Evolutionary conservation across 1,140 invertebrate genomes (phyloP).

Genomic region (Planococcus citri): DNA sequence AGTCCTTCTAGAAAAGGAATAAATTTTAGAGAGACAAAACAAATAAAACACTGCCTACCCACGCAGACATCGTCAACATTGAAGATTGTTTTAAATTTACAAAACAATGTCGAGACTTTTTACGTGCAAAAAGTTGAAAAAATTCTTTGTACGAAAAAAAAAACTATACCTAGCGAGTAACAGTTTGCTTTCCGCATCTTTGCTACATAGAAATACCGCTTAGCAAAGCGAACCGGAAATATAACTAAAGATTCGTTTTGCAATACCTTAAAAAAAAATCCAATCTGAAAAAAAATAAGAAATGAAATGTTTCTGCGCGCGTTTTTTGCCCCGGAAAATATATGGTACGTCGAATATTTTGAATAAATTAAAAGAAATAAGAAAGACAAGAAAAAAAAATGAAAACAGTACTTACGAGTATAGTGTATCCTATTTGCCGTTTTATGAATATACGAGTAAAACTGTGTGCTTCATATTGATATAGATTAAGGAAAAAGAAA

Average conservation of each 20-base stretch:
- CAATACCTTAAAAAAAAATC: neutral
- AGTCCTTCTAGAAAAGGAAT: neutral
- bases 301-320: neutral
- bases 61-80: neutral
- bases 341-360: neutral
- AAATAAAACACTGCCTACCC: neutral
- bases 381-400: neutral
- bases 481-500: slow-evolving; percentile 3
- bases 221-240: neutral
- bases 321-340: neutral
- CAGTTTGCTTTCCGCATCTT: neutral
- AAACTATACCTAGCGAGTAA: no score
- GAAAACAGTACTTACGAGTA: neutral
- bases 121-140: neutral
- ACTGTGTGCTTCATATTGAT: neutral
- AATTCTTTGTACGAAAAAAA: no score
- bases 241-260: neutral
- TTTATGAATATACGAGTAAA: neutral
- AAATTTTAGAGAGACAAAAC: neutral
- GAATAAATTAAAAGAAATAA: neutral
- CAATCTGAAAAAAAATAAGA: neutral
- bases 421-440: neutral
- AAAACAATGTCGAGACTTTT: neutral
- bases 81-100: neutral
- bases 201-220: neutral